Base-by-base conservation (phyloP, 2,888 invertebrate genomes). In the Melangyna quadrimaculata region DNA sequence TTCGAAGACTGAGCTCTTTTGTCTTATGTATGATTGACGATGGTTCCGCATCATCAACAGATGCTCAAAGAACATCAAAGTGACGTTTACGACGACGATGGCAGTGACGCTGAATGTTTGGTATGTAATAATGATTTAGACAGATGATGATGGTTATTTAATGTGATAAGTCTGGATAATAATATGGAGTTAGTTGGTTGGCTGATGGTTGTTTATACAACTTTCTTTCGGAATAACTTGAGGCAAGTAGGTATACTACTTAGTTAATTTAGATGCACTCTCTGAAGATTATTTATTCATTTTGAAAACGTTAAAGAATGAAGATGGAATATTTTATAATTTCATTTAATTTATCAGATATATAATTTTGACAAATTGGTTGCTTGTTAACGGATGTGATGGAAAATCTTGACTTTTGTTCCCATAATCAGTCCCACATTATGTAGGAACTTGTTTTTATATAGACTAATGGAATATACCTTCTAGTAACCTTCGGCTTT, bases 71-170 rank as follows among this genome's bases (percentile, higher is more conserved):
- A 48, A 63, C 53, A 59, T 61, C 53, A 57, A 45, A 40, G 51
- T n/a, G n/a, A n/a, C n/a, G n/a, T n/a, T n/a, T n/a, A n/a, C 19
- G n/a, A 17, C 17, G 45, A 12, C 22, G 48, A 6, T 22, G 48
- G 35, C 37, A 22, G 53, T 48, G 48, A 48, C 35, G 35, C 67
- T 51, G 63, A 22, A 24, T 51, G 35, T 69, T 51, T 27, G 53
- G 29, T 70, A 55, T 55, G 70, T 12, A 53, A 40, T 67, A 75
- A 74, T 59, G 78, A 83, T 57, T 73, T 72, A 35, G 78, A 78
- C 70, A 74, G 78, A 78, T 78, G 78, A 67, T 83, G 83, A 83
- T 83, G 74, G 51, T 35, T 78, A 70, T 78, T 83, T 83, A 78
- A 83, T 83, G 74, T 71, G 40, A 78, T 70, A 19, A 70, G 53